These are phyloP conservation scores for Chrysodeixis includens DNA, from an alignment of 2,888 invertebrate genomes.

Conservation along the genomic window DNA sequence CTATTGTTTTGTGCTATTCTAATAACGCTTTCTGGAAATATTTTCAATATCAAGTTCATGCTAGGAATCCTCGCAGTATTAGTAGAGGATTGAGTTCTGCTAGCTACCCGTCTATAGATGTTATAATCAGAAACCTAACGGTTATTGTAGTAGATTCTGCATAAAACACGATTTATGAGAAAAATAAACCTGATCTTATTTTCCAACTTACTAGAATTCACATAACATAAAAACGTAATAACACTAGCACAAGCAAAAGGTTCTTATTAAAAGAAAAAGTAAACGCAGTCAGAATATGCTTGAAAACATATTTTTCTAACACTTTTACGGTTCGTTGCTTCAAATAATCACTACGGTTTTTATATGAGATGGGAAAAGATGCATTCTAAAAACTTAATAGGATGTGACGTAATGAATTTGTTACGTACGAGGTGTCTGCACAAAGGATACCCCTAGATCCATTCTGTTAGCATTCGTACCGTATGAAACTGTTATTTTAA, in stretches of 20 bases:
- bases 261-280: neutral
- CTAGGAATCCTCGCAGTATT: too few species aligned
- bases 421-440: neutral
- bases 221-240: neutral
- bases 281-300: neutral
- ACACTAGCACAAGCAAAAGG: neutral
- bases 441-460: neutral
- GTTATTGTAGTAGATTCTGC: neutral
- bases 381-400: constrained; percentile 2
- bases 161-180: neutral
- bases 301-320: neutral
- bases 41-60: too few species aligned
- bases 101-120: too few species aligned
- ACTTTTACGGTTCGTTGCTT: neutral
- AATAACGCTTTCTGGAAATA: too few species aligned
- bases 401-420: neutral
- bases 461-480: neutral
- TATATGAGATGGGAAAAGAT: neutral
- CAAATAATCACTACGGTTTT: neutral
- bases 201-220: neutral
- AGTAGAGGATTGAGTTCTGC: too few species aligned
- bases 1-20: too few species aligned
- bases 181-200: neutral
- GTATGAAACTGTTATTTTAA: neutral
- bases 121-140: neutral